phyloP scores from a whole-genome alignment of 2,888 invertebrate species.

The Nomada fabriciana region DNA sequence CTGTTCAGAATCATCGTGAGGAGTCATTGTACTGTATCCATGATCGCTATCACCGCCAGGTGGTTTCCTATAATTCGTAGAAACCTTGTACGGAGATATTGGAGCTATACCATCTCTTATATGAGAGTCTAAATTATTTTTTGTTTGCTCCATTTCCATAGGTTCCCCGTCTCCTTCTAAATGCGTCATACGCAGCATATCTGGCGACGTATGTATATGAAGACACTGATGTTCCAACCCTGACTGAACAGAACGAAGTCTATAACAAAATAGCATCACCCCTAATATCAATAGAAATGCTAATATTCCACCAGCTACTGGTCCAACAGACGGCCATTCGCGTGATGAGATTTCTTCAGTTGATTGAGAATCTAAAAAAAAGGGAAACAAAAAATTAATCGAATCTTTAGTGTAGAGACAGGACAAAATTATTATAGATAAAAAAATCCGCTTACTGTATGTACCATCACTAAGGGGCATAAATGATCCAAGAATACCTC shows the following conservation, averaged over 20 bases:
- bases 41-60: slow-evolving; percentile 95
- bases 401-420: background rate
- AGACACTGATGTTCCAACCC: slow-evolving; percentile 85
- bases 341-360: slow-evolving; percentile 77
- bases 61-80: slow-evolving; percentile 91
- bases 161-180: slow-evolving; percentile 89
- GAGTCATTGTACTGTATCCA: slow-evolving; percentile 97
- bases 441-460: slow-evolving; percentile 81
- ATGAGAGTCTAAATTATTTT: slow-evolving; percentile 87
- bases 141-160: slow-evolving; percentile 79
- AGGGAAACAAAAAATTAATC: background rate
- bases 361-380: slow-evolving; percentile 80
- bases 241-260: slow-evolving; percentile 86
- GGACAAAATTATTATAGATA: background rate
- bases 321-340: slow-evolving; percentile 90
- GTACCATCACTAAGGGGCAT: slow-evolving; percentile 93
- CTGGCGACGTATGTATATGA: slow-evolving; percentile 84
- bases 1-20: slow-evolving; percentile 95
- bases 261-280: slow-evolving; percentile 93
- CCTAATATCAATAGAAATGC: slow-evolving; percentile 92
- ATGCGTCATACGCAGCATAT: slow-evolving; percentile 90
- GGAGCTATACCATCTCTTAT: slow-evolving; percentile 89
- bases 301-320: slow-evolving; percentile 94
- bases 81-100: slow-evolving; percentile 94
- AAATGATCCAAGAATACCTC: slow-evolving; percentile 92